Conservation (phyloP, 1,140 invertebrate genomes). For the Musca vetustissima region DNA sequence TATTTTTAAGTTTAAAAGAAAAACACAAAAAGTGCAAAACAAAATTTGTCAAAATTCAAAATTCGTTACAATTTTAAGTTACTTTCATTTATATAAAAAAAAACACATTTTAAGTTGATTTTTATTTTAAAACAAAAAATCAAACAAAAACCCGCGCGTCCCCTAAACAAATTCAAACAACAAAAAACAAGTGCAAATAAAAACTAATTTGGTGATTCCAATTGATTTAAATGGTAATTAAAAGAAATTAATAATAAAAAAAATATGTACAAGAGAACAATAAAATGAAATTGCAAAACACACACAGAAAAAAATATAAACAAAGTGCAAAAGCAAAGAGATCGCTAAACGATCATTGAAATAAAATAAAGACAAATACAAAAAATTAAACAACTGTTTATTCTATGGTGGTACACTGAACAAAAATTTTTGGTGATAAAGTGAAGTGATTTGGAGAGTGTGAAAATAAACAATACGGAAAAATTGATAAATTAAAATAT, state of each 20-base stretch:
- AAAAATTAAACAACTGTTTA: too few relatives aligned
- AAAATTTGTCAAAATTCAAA: constrained; percentile 25
- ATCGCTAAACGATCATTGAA: too few relatives aligned
- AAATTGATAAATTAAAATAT: constrained; percentile 2
- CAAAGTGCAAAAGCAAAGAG: not conserved
- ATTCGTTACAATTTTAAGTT: constrained; percentile 20
- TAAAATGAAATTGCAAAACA: constrained; percentile 13
- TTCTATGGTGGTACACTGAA: too few relatives aligned
- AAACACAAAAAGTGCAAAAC: constrained; percentile 13
- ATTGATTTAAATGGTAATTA: constrained; percentile 8
- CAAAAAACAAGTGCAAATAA: not conserved
- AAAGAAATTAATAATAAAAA: not conserved
- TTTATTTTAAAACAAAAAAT: constrained; percentile 6
- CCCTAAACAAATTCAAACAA: not conserved
- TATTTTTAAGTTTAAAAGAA: constrained; percentile 13
- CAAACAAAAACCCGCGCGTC: not conserved
- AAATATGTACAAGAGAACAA: not conserved
- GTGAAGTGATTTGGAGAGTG: too few relatives aligned
- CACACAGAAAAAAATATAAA: not conserved
- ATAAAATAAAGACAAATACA: too few relatives aligned
- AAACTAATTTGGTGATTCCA: not conserved
- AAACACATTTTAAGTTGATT: not conserved
- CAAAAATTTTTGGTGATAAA: too few relatives aligned
- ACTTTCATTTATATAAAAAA: constrained; percentile 38
- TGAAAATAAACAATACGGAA: too few relatives aligned